Conservation (phyloP, 2,888 invertebrate species). For the Serrognathus titanus region DNA sequence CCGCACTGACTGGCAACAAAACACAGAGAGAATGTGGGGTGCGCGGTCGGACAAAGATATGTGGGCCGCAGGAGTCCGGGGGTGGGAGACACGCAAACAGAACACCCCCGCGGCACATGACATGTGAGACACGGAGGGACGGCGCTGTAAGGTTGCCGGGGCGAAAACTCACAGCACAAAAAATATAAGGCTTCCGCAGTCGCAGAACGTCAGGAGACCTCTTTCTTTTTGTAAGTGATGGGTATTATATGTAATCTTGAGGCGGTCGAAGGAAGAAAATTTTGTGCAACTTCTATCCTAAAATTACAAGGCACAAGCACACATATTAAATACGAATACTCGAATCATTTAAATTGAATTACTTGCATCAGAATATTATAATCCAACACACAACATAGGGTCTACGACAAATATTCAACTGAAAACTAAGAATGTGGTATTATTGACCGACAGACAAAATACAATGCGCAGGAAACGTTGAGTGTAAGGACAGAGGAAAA, state of each 20-base stretch:
- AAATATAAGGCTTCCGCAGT: conserved; percentile 29
- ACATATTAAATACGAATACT: too few relatives aligned
- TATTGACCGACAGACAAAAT: too few relatives aligned
- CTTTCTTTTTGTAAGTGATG: conserved; percentile 24
- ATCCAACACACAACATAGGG: too few relatives aligned
- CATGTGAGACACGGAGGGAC: conserved; percentile 30
- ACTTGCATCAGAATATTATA: too few relatives aligned
- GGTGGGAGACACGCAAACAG: conserved; percentile 31
- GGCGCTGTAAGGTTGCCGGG: conserved; percentile 29
- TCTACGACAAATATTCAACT: too few relatives aligned
- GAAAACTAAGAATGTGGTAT: too few relatives aligned
- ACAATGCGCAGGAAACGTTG: too few relatives aligned
- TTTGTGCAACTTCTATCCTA: background rate
- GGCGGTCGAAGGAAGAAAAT: conserved; percentile 12
- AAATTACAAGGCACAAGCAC: too few relatives aligned
- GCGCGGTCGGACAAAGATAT: conserved; percentile 27
- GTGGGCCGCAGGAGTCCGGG: conserved; percentile 21
- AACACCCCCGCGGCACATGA: conserved; percentile 31
- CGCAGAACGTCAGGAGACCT: conserved; percentile 20
- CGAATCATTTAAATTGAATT: too few relatives aligned
- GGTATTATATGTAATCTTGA: conserved; percentile 27
- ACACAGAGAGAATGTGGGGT: conserved; percentile 10
- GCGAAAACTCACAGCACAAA: conserved; percentile 24
- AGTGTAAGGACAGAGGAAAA: too few relatives aligned
- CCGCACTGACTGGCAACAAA: background rate